Percentiles rank a stretch among this genome's conserved stretches.
phyloP scores from a whole-genome alignment of 2,113 vertebrate species.

The Uropsilus gracilis region DNA sequence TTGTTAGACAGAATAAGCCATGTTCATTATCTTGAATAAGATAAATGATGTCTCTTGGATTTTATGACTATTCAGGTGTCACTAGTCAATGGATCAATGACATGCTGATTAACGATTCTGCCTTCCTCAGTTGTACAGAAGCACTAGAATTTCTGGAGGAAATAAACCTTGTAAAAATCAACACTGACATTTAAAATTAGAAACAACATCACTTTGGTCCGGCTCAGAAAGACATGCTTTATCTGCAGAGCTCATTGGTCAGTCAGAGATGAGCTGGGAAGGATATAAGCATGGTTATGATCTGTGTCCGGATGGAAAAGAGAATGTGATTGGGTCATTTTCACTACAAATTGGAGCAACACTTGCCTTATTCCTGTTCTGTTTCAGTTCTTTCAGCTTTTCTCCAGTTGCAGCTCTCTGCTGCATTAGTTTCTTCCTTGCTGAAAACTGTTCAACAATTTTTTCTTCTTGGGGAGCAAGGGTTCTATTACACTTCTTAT shows the following conservation, averaged over 20 bases:
- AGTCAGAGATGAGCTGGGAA: background rate
- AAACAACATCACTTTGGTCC: background rate
- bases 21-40: background rate
- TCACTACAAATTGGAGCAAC: background rate
- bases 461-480: background rate
- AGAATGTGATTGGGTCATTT: background rate
- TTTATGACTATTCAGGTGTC: background rate
- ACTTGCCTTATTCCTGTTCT: background rate
- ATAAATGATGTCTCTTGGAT: background rate
- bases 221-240: background rate
- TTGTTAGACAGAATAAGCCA: background rate
- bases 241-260: background rate
- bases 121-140: background rate
- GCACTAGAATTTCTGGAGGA: background rate
- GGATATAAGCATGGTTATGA: background rate
- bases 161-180: conserved; percentile 20
- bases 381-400: background rate
- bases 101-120: background rate
- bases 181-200: background rate
- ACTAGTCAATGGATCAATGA: background rate
- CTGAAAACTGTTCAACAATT: background rate
- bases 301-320: background rate
- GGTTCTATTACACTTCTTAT: background rate
- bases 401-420: background rate
- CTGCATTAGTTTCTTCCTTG: background rate